A percentile compares a stretch with the other conserved stretches of the same genome.
These are phyloP conservation scores for Tetranychus truncatus DNA, from an alignment of 2,888 invertebrate species.

Conservation along the genomic window DNA sequence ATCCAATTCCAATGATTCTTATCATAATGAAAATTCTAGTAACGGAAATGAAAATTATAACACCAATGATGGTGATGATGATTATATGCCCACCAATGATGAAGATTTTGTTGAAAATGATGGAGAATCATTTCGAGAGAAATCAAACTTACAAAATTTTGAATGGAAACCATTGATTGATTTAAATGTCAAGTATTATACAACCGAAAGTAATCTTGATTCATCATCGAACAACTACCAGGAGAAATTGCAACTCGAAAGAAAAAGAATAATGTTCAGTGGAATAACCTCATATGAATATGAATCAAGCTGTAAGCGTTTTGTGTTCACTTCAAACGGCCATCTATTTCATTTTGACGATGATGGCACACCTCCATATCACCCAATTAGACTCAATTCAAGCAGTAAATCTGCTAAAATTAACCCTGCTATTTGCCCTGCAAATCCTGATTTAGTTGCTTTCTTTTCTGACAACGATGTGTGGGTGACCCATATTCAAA, in stretches of 20 bases:
- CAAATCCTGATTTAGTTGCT: constrained; percentile 59
- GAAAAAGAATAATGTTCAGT: constrained; percentile 75
- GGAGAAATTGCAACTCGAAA: constrained; percentile 42
- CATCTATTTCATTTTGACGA: constrained; percentile 68
- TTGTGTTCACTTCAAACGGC: constrained; percentile 76
- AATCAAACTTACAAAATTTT: neutral
- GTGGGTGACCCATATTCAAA: constrained; percentile 55
- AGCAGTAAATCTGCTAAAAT: constrained; percentile 47
- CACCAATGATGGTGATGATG: neutral
- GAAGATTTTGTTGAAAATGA: neutral
- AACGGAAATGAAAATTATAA: neutral
- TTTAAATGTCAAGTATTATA: neutral
- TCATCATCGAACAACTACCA: constrained; percentile 7
- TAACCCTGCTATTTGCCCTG: constrained; percentile 64
- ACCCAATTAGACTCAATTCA: constrained; percentile 32
- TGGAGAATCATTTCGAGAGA: neutral
- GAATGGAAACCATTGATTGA: constrained; percentile 12
- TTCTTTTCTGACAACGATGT: constrained; percentile 77
- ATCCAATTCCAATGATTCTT: neutral
- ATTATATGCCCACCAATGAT: neutral
- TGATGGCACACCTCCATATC: constrained; percentile 29
- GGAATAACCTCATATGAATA: constrained; percentile 85
- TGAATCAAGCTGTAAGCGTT: constrained; percentile 56
- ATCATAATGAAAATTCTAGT: neutral
- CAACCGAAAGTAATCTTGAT: neutral